Evolutionary conservation across 2,797 vertebrate genomes (phyloP), one percentile per base, ranked within the genome.

Genomic region (Rhynchotus rufescens): DNA sequence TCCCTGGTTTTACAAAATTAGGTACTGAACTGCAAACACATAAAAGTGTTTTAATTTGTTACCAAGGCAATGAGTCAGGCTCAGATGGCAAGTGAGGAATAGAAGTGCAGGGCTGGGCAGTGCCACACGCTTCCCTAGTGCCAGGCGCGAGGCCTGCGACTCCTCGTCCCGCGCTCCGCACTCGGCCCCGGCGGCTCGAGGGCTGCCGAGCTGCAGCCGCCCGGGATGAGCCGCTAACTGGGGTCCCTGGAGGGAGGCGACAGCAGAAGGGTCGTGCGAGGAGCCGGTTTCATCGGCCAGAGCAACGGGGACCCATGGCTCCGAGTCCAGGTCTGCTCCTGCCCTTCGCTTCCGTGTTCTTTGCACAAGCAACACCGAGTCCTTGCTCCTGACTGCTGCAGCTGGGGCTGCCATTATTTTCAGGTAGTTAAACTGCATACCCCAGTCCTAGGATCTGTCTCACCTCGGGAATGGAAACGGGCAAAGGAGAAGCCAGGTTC

Each of bases 11-110:
- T 94, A 73, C 94, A 92, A 75, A 96, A 92, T 92, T 77, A 88
- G 89, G 90, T 67, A 77, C 86, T 34, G 30, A 94, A 88, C 90
- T 68, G 30, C 92, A 84, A 93, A 87, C 86, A 95, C 88, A 86
- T 71, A 56, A 78, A 92, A 93, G 91, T 94, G 94, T 94, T 96
- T 97, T 94, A 94, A 97, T 94, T 96, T 92, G 97, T 97, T 97
- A 91, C 97, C 97, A 97, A 96, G 97, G 97, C 94, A 90, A 97
- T 97, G 96, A 89, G 71, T 96, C 96, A 96, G 94, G 94, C 80
- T 96, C 92, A 91, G 82, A 80, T 95, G 88, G 96, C 86, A 68
- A 72, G 95, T 81, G 94, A 96, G 90, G 95, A 97, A 97, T 91
- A 96, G 97, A 94, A 85, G 54, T 76, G 83, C 86, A 88, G 95